phyloP scores from a whole-genome alignment of 2,888 invertebrate species.

The Xiphydria camelus region DNA sequence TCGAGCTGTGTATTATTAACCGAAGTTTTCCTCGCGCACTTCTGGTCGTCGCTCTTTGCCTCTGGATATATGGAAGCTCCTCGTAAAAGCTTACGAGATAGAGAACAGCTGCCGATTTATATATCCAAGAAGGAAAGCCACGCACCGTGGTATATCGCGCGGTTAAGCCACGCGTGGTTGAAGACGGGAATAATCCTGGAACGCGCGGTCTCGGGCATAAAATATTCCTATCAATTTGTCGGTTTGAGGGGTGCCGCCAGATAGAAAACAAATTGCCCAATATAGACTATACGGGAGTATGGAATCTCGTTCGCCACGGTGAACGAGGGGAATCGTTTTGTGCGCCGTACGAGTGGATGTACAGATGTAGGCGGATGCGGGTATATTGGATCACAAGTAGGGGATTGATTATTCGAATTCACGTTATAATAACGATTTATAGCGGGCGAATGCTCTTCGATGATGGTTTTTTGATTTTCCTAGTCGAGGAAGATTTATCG shows the following conservation, averaged over 20 bases:
- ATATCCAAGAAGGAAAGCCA: background rate
- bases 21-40: too few relatives aligned
- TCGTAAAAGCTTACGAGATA: slow-evolving; percentile 4
- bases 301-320: background rate
- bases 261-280: slow-evolving; percentile 36
- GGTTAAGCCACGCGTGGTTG: background rate
- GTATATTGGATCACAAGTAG: too few relatives aligned
- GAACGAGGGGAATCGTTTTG: background rate
- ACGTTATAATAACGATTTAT: too few relatives aligned
- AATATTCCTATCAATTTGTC: slow-evolving; percentile 38
- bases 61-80: background rate
- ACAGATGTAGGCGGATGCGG: too few relatives aligned
- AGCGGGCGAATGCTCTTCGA: too few relatives aligned
- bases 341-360: too few relatives aligned
- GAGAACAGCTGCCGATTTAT: slow-evolving; percentile 16
- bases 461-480: too few relatives aligned
- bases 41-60: background rate
- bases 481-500: too few relatives aligned
- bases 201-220: slow-evolving; percentile 23
- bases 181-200: background rate
- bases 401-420: too few relatives aligned
- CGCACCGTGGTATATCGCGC: background rate
- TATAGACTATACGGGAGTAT: slow-evolving; percentile 16
- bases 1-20: too few relatives aligned
- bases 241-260: slow-evolving; percentile 26